Percentiles rank a stretch among this genome's conserved stretches.
These are phyloP conservation scores for Choloepus didactylus DNA, from an alignment of 2,797 vertebrate species.

Conservation along the genomic window DNA sequence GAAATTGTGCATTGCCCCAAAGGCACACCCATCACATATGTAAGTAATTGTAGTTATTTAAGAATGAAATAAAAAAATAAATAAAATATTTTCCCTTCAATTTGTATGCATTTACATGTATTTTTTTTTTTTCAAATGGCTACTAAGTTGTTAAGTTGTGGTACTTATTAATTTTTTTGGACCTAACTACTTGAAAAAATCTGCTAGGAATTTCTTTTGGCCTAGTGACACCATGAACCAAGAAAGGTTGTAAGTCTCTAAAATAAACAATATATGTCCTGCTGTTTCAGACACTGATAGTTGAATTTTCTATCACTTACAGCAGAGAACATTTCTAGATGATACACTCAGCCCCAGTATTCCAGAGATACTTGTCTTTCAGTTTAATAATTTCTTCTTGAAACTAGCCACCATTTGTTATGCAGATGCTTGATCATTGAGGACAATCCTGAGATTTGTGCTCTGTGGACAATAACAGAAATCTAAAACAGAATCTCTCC, in stretches of 20 bases:
- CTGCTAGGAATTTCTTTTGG: background rate
- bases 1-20: background rate
- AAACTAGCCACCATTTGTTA: background rate
- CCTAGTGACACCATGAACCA: background rate
- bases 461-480: background rate
- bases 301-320: background rate
- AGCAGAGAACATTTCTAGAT: background rate
- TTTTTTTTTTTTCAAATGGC: background rate
- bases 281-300: background rate
- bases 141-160: background rate
- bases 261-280: background rate
- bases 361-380: background rate
- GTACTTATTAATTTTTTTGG: background rate
- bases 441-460: background rate
- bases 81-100: background rate
- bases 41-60: no score
- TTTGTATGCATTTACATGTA: background rate
- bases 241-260: background rate
- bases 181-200: background rate
- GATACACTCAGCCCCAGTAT: no score
- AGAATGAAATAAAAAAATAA: no score
- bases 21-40: background rate
- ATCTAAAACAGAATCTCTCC: background rate
- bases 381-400: background rate
- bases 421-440: background rate